A percentile compares a stretch with the other conserved stretches of the same genome.
Evolutionary conservation across 1,140 invertebrate species (phyloP).

Genomic region (Bradysia coprophila): DNA sequence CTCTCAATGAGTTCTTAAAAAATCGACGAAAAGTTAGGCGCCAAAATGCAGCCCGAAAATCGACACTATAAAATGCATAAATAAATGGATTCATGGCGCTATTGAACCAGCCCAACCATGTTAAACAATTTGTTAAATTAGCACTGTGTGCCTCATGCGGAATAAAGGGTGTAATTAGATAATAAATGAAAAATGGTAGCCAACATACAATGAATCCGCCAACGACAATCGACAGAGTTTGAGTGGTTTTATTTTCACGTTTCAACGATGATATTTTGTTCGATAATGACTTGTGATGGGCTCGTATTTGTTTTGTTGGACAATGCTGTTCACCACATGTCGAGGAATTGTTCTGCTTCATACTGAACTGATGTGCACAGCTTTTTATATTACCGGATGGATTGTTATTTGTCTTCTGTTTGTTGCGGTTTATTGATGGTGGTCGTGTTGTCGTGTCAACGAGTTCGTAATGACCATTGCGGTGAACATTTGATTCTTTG

Average conservation of each 20-base stretch:
- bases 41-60: slow-evolving; percentile 64
- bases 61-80: slow-evolving; percentile 53
- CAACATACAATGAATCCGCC: slow-evolving; percentile 76
- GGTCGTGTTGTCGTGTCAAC: slow-evolving; percentile 3
- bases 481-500: background rate
- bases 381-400: background rate
- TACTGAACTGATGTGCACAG: background rate
- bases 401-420: background rate
- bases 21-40: slow-evolving; percentile 29
- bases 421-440: background rate
- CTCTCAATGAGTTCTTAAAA: background rate
- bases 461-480: slow-evolving; percentile 3
- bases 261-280: slow-evolving; percentile 35
- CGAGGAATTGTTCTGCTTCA: background rate
- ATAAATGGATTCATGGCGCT: slow-evolving; percentile 68
- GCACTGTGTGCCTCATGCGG: slow-evolving; percentile 27
- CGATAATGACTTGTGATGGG: slow-evolving; percentile 2
- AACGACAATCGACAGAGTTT: slow-evolving; percentile 72
- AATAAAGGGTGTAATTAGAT: slow-evolving; percentile 50
- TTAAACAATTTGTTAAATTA: slow-evolving; percentile 52
- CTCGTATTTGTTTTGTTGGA: background rate
- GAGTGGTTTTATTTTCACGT: slow-evolving; percentile 64
- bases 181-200: slow-evolving; percentile 70
- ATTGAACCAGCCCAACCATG: slow-evolving; percentile 80
- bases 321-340: background rate